phyloP scores from a whole-genome alignment of 2,888 invertebrate species.

The Ectemnius cavifrons region DNA sequence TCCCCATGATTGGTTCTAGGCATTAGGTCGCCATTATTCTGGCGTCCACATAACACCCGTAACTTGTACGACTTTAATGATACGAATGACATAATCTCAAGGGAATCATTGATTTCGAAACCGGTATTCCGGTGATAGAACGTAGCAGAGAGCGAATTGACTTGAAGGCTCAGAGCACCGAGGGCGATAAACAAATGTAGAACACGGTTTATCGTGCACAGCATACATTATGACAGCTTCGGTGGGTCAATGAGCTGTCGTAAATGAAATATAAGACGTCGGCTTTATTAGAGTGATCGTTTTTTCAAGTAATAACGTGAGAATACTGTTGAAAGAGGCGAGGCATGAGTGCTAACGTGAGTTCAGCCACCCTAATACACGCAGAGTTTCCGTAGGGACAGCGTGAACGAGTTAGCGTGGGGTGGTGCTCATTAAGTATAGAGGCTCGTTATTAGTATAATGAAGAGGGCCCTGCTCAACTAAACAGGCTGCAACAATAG shows the following conservation, averaged over 20 bases:
- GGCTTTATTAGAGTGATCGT: not conserved
- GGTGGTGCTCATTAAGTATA: conserved; percentile 2
- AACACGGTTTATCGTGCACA: not conserved
- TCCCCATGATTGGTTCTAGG: no score
- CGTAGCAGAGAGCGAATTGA: not conserved
- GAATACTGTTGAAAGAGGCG: not conserved
- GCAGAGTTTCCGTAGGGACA: not conserved
- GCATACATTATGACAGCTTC: not conserved
- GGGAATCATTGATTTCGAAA: not conserved
- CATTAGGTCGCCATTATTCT: no score
- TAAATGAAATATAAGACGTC: not conserved
- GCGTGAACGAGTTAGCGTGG: not conserved
- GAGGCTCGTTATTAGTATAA: not conserved
- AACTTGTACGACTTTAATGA: no score
- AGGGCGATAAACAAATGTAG: conserved; percentile 2
- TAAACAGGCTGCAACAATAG: conserved; percentile 1
- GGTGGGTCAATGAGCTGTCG: conserved; percentile 3
- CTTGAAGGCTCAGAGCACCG: not conserved
- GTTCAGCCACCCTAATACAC: not conserved
- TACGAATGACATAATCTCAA: no score
- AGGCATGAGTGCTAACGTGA: not conserved
- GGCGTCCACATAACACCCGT: no score
- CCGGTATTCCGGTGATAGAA: not conserved
- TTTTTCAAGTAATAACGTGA: not conserved
- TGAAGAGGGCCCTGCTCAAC: not conserved